Conservation (phyloP, 1,140 invertebrate genomes). For the Venturia canescens region DNA sequence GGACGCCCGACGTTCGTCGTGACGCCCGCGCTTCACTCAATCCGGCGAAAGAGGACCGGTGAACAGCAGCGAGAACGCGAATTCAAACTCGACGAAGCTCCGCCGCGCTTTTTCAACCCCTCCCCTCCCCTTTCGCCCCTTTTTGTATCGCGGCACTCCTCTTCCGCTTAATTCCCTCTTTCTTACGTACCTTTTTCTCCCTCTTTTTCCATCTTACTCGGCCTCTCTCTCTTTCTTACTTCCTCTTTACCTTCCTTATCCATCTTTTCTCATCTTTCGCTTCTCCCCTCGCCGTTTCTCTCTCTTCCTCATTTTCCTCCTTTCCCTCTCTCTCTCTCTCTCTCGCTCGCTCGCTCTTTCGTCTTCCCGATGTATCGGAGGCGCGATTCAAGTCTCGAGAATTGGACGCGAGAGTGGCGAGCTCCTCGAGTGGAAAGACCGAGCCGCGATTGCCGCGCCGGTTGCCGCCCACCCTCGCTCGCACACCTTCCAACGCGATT, state of each 20-base stretch:
- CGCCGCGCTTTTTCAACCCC: conserved; percentile 47
- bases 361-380: conserved; percentile 13
- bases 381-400: conserved; percentile 9
- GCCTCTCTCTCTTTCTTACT: conserved; percentile 27
- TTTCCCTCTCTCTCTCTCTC: no score
- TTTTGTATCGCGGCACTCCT: conserved; percentile 58
- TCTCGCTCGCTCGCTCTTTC: conserved; percentile 42
- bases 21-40: conserved; percentile 75
- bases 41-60: conserved; percentile 9
- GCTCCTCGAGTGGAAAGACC: conserved; percentile 5
- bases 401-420: not conserved
- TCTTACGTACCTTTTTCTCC: not conserved
- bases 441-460: conserved; percentile 26
- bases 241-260: no score
- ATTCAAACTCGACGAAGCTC: conserved; percentile 60
- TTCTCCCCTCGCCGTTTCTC: not conserved
- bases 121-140: not conserved
- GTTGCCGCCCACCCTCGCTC: conserved; percentile 56
- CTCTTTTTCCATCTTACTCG: conserved; percentile 26
- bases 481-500: not conserved
- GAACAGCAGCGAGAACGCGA: conserved; percentile 3
- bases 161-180: conserved; percentile 49
- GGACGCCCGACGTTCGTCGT: conserved; percentile 71
- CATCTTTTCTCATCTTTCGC: not conserved
- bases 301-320: conserved; percentile 10